Evolutionary conservation across 2,797 vertebrate genomes (phyloP).

Genomic region (Gymnothorax reevesii): DNA sequence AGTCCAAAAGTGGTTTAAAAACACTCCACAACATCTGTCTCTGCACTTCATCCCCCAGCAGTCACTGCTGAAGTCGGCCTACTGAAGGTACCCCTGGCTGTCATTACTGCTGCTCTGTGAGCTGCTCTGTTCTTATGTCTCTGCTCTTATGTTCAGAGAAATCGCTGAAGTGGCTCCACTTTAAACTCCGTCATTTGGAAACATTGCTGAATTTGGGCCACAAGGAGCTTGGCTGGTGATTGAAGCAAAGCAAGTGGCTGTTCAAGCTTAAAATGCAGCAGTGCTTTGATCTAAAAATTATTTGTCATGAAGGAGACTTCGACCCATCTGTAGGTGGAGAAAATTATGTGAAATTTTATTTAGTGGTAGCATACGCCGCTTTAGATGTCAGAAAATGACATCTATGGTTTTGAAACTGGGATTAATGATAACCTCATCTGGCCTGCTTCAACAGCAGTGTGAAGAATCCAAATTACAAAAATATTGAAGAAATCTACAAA

Average conservation of each 20-base stretch:
- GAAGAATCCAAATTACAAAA: background rate
- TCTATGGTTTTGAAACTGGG: too few relatives aligned
- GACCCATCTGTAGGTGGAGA: background rate
- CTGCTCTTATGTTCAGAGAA: background rate
- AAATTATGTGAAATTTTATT: background rate
- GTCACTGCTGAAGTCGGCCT: background rate
- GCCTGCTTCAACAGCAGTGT: background rate
- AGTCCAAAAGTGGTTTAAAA: background rate
- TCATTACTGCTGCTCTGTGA: background rate
- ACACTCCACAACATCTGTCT: background rate
- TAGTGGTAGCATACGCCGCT: too few relatives aligned
- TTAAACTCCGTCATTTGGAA: background rate
- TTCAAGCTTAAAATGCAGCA: background rate
- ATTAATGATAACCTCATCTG: background rate
- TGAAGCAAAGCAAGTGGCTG: background rate
- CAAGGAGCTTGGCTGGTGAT: background rate
- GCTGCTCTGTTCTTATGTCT: background rate
- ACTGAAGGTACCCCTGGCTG: background rate
- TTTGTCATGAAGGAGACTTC: background rate
- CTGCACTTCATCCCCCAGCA: constrained; percentile 3
- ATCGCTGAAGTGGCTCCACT: background rate
- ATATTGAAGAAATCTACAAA: background rate
- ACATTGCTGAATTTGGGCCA: background rate
- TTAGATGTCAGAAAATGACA: too few relatives aligned
- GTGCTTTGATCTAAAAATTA: background rate